phyloP scores from a whole-genome alignment of 2,888 invertebrate genomes.

The Drosophila merina region DNA sequence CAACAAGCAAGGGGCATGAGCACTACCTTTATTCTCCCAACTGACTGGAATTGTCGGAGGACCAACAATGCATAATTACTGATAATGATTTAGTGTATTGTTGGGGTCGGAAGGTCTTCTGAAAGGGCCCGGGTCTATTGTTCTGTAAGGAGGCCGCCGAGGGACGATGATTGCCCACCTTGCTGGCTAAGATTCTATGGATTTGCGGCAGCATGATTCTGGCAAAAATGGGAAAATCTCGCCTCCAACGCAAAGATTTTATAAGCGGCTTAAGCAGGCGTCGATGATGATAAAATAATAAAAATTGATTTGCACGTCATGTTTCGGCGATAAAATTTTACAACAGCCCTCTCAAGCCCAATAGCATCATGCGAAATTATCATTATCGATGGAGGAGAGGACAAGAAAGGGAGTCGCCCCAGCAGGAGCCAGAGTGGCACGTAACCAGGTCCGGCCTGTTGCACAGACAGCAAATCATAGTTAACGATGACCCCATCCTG shows the following conservation, averaged over 20 bases:
- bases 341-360: slow-evolving; percentile 28
- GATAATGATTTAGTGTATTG: slow-evolving; percentile 76
- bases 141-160: slow-evolving; percentile 45
- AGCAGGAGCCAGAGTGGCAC: slow-evolving; percentile 44
- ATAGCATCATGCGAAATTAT: slow-evolving; percentile 73
- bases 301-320: slow-evolving; percentile 73
- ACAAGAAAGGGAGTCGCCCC: slow-evolving; percentile 4
- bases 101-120: slow-evolving; percentile 42
- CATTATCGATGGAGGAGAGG: slow-evolving; percentile 55
- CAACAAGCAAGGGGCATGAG: slow-evolving; percentile 14
- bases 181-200: slow-evolving; percentile 52
- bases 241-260: slow-evolving; percentile 3
- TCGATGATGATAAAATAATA: slow-evolving; percentile 70
- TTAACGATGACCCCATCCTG: slow-evolving; percentile 51
- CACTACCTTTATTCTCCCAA: slow-evolving; percentile 19
- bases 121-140: slow-evolving; percentile 56
- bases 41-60: slow-evolving; percentile 25
- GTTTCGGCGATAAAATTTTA: slow-evolving; percentile 72
- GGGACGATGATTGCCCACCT: slow-evolving; percentile 46
- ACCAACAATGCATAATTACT: slow-evolving; percentile 77
- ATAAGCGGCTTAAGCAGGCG: slow-evolving; percentile 51
- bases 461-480: slow-evolving; percentile 66
- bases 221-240: slow-evolving; percentile 9
- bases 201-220: slow-evolving; percentile 22
- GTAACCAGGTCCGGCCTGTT: slow-evolving; percentile 37